phyloP scores from a whole-genome alignment of 2,888 invertebrate species.

The Ditula angustiorana region DNA sequence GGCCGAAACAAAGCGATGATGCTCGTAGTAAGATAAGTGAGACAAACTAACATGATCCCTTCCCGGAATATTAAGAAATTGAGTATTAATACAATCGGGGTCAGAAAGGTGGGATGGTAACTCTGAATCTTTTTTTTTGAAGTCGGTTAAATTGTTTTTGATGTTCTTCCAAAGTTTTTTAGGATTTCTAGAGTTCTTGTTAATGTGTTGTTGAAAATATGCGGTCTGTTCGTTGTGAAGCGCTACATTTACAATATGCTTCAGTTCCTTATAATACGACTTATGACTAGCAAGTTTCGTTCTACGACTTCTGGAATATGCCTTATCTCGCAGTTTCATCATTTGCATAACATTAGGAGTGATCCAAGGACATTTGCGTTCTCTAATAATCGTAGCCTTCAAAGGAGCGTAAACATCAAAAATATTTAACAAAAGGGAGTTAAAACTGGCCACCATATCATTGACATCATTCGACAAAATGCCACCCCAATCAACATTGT shows the following conservation, averaged over 20 bases:
- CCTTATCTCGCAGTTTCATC: conserved; percentile 10
- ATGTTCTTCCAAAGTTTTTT: conserved; percentile 13
- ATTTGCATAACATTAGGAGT: not conserved
- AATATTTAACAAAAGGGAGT: not conserved
- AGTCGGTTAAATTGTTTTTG: not conserved
- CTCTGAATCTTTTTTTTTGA: not conserved
- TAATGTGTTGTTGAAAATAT: not conserved
- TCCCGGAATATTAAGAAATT: conserved; percentile 20
- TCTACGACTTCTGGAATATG: conserved; percentile 1
- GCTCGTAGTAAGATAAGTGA: conserved; percentile 1
- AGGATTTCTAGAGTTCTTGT: conserved; percentile 1
- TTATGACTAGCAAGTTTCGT: conserved; percentile 10
- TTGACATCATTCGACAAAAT: not conserved
- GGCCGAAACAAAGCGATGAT: not conserved
- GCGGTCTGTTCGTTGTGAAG: conserved; percentile 6
- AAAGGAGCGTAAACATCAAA: too few species aligned
- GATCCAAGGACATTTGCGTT: not conserved
- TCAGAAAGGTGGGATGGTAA: conserved; percentile 16
- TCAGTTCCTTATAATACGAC: conserved; percentile 22
- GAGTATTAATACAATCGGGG: conserved; percentile 32
- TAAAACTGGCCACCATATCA: not conserved
- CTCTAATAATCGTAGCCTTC: not conserved
- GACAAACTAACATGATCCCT: not conserved
- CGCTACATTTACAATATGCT: not conserved
- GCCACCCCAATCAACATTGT: not conserved